A percentile compares a stretch with the other conserved stretches of the same genome.
Evolutionary conservation across 2,113 vertebrate species (phyloP).

Genomic region (Pionites leucogaster): DNA sequence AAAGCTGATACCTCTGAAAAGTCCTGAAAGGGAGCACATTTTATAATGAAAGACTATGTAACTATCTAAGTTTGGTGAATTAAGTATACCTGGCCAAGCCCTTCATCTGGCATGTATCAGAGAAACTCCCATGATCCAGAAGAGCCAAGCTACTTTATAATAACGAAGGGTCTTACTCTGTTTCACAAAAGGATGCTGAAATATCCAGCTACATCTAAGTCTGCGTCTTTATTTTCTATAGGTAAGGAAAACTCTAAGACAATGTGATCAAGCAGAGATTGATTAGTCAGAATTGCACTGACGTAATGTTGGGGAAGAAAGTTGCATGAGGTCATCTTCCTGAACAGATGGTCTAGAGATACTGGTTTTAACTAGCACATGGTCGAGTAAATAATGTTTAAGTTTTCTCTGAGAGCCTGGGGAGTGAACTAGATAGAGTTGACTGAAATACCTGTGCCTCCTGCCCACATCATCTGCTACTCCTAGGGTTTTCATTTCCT

Average conservation of each 20-base stretch:
- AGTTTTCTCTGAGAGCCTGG: conserved; percentile 75
- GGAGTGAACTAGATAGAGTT: conserved; percentile 73
- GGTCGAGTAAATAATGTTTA: conserved; percentile 78
- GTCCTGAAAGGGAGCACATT: neutral
- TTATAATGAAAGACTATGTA: neutral
- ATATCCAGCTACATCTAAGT: neutral
- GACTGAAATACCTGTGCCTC: conserved; percentile 72
- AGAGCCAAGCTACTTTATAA: neutral
- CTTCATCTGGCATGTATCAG: neutral
- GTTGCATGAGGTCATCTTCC: conserved; percentile 72
- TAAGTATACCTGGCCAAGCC: neutral
- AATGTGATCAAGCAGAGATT: conserved; percentile 7
- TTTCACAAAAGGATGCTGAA: neutral
- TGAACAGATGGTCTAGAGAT: conserved; percentile 80
- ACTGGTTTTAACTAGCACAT: conserved; percentile 75
- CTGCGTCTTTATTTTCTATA: neutral
- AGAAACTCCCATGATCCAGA: neutral
- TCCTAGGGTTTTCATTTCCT: conserved; percentile 83
- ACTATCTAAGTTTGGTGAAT: neutral
- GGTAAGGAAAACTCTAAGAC: neutral
- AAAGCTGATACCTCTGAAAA: neutral
- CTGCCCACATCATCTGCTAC: conserved; percentile 78
- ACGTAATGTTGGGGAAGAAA: conserved; percentile 43
- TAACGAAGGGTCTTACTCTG: neutral
- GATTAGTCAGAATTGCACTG: conserved; percentile 57